phyloP scores from a whole-genome alignment of 2,888 invertebrate genomes.

The Apeira syringaria region DNA sequence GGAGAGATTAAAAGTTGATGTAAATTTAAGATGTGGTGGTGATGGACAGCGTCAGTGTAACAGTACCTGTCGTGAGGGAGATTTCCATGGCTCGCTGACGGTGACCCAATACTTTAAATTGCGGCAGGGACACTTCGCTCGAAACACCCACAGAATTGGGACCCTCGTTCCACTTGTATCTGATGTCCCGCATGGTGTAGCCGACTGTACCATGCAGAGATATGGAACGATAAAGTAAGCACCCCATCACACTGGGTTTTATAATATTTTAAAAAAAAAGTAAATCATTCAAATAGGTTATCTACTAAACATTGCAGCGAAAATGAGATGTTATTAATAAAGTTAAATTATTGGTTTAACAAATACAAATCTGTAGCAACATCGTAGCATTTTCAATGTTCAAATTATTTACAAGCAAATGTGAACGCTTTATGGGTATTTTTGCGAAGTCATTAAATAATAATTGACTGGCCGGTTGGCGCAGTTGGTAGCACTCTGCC shows the following conservation, averaged over 20 bases:
- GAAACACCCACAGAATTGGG: conserved; percentile 96
- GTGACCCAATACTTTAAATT: conserved; percentile 98
- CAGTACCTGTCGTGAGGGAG: conserved; percentile 95
- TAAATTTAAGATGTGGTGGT: conserved; percentile 11
- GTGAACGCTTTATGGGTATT: too few species aligned
- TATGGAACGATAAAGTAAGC: conserved; percentile 77
- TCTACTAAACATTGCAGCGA: conserved; percentile 12
- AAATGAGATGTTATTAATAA: conserved; percentile 3
- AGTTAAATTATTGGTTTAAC: conserved; percentile 27
- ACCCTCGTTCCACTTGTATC: conserved; percentile 98
- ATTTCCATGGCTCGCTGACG: conserved; percentile 97
- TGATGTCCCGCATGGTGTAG: conserved; percentile 98
- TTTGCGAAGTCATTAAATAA: too few species aligned
- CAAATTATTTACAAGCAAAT: too few species aligned
- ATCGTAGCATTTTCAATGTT: conserved; percentile 6
- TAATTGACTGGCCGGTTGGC: too few species aligned
- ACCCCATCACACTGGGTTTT: conserved; percentile 80
- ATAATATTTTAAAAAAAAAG: conserved; percentile 13
- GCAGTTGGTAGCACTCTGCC: too few species aligned
- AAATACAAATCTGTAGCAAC: background rate
- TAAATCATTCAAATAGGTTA: conserved; percentile 21
- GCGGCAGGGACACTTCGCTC: conserved; percentile 96
- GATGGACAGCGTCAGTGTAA: conserved; percentile 48
- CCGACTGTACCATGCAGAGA: conserved; percentile 90
- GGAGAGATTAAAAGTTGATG: background rate